A percentile compares a stretch with the other conserved stretches of the same genome.
These are phyloP conservation scores for Tribolium freemani DNA, from an alignment of 2,888 invertebrate species.

Conservation along the genomic window DNA sequence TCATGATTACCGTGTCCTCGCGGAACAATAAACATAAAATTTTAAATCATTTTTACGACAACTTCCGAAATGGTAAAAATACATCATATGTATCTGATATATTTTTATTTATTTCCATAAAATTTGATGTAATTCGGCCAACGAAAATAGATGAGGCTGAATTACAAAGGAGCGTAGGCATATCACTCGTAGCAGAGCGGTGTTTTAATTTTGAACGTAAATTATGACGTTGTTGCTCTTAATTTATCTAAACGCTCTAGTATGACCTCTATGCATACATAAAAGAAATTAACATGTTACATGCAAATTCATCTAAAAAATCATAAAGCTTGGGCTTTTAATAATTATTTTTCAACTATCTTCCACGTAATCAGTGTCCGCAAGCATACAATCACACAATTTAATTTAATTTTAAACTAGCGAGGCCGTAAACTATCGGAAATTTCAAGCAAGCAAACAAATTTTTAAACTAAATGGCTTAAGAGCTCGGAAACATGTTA, in stretches of 20 bases:
- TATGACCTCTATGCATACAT: slow-evolving; percentile 16
- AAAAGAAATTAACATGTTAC: slow-evolving; percentile 20
- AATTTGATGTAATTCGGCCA: slow-evolving; percentile 23
- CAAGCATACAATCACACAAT: slow-evolving; percentile 3
- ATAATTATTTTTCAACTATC: slow-evolving; percentile 18
- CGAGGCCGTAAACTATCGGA: slow-evolving; percentile 4
- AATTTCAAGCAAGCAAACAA: background rate
- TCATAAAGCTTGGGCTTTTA: slow-evolving; percentile 11
- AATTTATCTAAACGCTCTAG: slow-evolving; percentile 16
- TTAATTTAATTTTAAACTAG: slow-evolving; percentile 20
- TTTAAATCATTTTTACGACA: slow-evolving; percentile 18
- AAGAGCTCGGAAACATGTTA: background rate
- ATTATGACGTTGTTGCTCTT: slow-evolving; percentile 13
- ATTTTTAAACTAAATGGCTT: background rate
- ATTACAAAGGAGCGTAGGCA: slow-evolving; percentile 17
- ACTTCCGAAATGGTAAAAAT: slow-evolving; percentile 25
- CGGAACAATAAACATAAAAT: slow-evolving; percentile 26
- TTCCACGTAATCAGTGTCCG: slow-evolving; percentile 9
- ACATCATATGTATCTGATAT: slow-evolving; percentile 18
- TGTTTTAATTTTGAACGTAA: slow-evolving; percentile 7
- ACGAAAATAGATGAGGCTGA: slow-evolving; percentile 19
- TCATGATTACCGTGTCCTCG: slow-evolving; percentile 16
- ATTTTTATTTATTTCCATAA: slow-evolving; percentile 29
- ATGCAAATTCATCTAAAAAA: slow-evolving; percentile 22
- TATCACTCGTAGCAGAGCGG: slow-evolving; percentile 9